Evolutionary conservation across 2,797 vertebrate genomes (phyloP).

Genomic region (Chelonia mydas): DNA sequence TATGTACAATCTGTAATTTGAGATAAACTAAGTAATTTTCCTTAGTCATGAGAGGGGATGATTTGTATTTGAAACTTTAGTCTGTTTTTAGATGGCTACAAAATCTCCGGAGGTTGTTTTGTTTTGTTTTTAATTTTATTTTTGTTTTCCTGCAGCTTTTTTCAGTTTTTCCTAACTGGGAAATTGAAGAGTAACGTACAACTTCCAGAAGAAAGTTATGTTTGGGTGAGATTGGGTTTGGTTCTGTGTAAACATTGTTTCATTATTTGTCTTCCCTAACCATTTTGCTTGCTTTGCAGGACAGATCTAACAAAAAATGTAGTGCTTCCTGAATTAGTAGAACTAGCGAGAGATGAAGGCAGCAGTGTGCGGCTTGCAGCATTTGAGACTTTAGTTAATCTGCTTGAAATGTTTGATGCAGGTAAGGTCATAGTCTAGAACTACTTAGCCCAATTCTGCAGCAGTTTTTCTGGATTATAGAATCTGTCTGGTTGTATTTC

Average conservation of each 20-base stretch:
- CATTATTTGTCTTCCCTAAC: not conserved
- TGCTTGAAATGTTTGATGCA: conserved; percentile 90
- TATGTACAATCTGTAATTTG: not conserved
- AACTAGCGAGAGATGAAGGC: conserved; percentile 90
- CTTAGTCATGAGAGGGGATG: not conserved
- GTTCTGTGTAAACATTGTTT: not conserved
- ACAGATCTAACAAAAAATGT: conserved; percentile 89
- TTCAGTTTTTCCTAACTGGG: not conserved
- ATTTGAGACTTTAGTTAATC: conserved; percentile 92
- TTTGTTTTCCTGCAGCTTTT: not conserved
- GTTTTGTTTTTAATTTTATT: not conserved
- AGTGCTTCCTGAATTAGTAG: conserved; percentile 92
- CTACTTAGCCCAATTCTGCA: not conserved
- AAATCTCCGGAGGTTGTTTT: not conserved
- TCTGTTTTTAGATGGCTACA: not conserved
- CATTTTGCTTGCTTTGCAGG: conserved; percentile 78
- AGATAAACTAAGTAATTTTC: not conserved
- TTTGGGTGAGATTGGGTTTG: not conserved
- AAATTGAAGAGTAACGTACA: not conserved
- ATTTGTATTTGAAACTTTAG: not conserved
- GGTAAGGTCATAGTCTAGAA: conserved; percentile 78
- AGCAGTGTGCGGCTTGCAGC: conserved; percentile 91
- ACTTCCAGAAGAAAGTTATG: not conserved
- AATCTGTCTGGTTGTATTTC: not conserved
- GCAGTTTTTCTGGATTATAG: not conserved